Percentiles rank a stretch among this genome's conserved stretches.
Evolutionary conservation across 2,797 vertebrate genomes (phyloP).

Genomic region (Clarias platycephalus): DNA sequence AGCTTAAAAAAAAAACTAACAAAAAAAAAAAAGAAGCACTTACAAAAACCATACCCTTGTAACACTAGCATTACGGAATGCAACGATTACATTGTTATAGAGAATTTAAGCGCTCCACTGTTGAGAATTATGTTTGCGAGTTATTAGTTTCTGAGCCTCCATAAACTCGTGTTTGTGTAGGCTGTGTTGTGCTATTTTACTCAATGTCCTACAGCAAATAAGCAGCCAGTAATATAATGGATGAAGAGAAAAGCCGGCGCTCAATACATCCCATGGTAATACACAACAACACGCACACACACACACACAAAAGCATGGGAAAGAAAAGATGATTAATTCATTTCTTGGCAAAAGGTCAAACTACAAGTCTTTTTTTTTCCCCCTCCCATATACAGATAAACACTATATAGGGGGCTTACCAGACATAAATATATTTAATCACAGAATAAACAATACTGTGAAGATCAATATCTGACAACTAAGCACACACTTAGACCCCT

Average conservation of each 20-base stretch:
- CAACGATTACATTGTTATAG: conserved; percentile 16
- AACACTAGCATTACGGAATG: not conserved
- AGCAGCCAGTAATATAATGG: conserved; percentile 29
- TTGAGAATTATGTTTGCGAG: conserved; percentile 1
- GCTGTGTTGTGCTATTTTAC: conserved; percentile 22
- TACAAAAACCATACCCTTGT: not conserved
- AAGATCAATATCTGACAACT: conserved; percentile 24
- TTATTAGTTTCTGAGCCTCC: conserved; percentile 24
- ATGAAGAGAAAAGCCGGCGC: conserved; percentile 15
- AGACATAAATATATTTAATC: not conserved
- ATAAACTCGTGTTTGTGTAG: conserved; percentile 26
- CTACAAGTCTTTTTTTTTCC: not conserved
- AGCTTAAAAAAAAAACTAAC: not conserved
- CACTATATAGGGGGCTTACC: conserved; percentile 14
- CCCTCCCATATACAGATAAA: not conserved
- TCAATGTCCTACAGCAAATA: conserved; percentile 32
- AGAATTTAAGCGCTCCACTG: conserved; percentile 7
- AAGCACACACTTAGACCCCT: conserved; percentile 1
- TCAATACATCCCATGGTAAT: not conserved
- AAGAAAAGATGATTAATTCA: conserved; percentile 29
- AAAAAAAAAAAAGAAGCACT: not conserved
- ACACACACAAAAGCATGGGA: not conserved
- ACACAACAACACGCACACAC: too few species aligned
- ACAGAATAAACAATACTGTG: conserved; percentile 10
- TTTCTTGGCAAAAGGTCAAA: conserved; percentile 31